Evolutionary conservation across 1,140 invertebrate species (phyloP).

Genomic region (Colletes gigas): DNA sequence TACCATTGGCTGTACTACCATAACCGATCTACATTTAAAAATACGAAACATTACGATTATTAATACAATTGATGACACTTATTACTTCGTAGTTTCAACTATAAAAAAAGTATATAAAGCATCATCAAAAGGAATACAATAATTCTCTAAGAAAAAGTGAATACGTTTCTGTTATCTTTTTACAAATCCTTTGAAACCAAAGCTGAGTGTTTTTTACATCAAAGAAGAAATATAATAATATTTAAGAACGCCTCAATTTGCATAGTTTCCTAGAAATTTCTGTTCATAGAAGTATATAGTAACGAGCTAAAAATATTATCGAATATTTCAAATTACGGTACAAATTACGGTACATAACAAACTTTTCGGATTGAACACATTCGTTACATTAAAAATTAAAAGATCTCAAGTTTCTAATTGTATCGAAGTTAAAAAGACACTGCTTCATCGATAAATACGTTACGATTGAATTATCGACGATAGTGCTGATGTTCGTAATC

Average conservation of each 20-base stretch:
- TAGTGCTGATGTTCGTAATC: neutral
- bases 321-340: constrained; percentile 3
- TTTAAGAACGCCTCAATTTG: constrained; percentile 11
- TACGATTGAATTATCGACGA: neutral
- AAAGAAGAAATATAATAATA: neutral
- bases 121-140: neutral
- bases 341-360: neutral
- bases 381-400: neutral
- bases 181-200: constrained; percentile 16
- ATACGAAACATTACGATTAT: neutral
- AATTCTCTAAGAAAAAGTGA: neutral
- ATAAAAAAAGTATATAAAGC: neutral
- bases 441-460: neutral
- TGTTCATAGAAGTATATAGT: neutral
- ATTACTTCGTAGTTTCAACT: neutral
- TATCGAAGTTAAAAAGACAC: neutral
- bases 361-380: constrained; percentile 6
- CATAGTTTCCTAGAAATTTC: neutral
- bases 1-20: too few relatives aligned
- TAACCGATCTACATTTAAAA: too few relatives aligned
- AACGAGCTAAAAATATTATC: constrained; percentile 39
- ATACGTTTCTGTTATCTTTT: neutral
- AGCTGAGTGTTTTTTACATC: neutral
- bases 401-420: neutral
- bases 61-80: neutral